Evolutionary conservation across 2,113 vertebrate genomes (phyloP), one percentile per base, ranked within the genome.

Genomic region (Paedocypris sp.): DNA sequence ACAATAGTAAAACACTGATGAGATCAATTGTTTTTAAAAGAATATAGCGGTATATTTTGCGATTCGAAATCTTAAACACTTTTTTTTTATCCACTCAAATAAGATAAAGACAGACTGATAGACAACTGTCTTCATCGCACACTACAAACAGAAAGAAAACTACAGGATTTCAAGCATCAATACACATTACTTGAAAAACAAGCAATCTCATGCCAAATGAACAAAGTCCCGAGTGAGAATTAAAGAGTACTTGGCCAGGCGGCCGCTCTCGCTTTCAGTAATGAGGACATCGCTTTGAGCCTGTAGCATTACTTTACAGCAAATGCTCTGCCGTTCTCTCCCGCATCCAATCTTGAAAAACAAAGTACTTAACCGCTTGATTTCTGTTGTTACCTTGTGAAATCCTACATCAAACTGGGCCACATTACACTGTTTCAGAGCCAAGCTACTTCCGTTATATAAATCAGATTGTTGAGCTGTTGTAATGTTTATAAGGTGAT

Each of bases 221-320:
- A 39, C 33, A 61, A 33, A 61, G 63, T 62, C 60, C 54, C 47
- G 28, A 59, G 54, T 64, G 39, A 52, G 60, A 59, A 53, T 53
- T 64, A 60, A 64, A 63, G 60, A 33, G 18, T 56, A 51, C 43
- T 66, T 62, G 62, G 62, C 51, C 49, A 42, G 64, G 31, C 22
- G 10, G 10, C 8, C 6, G 35, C 46, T 32, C 63, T 51, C 51
- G 51, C 57, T 58, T 70, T 51, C 31, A 39, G 42, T 70, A 66
- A 66, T 66, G 62, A 54, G 58, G 68, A 57, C 63, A 54, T 51
- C 16, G 63, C 51, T 70, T 50, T 38, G 58, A 50, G 68, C 42
- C 49, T 45, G 36, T 28, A 25, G 67, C 62, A 51, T 66, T 70
- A 57, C 16, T 43, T 22, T 19, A n/a, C 15, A 57, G 33, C 31